Evolutionary conservation across 1,140 invertebrate genomes (phyloP).

Genomic region (Pseudomyrmex gracilis): DNA sequence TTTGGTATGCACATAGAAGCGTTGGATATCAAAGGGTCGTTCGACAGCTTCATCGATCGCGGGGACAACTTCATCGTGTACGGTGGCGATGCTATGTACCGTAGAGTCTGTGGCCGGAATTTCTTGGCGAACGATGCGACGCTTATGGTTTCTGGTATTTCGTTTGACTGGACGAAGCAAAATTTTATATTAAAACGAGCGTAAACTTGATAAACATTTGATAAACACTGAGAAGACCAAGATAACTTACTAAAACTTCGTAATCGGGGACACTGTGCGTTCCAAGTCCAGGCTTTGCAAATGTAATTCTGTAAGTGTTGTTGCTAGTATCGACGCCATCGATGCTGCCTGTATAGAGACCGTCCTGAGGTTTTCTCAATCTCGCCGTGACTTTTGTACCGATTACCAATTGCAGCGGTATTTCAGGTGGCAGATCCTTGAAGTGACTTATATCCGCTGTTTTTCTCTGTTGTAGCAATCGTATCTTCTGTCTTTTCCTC

Average conservation of each 20-base stretch:
- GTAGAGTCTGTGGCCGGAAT: conserved; percentile 90
- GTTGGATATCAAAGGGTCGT: conserved; percentile 87
- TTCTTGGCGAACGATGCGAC: conserved; percentile 94
- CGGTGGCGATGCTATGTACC: conserved; percentile 86
- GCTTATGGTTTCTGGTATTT: conserved; percentile 95
- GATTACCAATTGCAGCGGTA: conserved; percentile 97
- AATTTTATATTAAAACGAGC: conserved; percentile 38
- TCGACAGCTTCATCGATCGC: conserved; percentile 80
- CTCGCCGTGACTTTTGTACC: conserved; percentile 98
- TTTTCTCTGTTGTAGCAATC: conserved; percentile 97
- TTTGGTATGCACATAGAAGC: conserved; percentile 81
- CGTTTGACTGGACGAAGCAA: conserved; percentile 89
- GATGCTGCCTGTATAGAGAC: conserved; percentile 97
- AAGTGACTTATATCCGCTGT: conserved; percentile 91
- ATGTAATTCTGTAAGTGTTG: conserved; percentile 98
- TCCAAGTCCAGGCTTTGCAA: conserved; percentile 96
- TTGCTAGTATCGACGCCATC: conserved; percentile 99
- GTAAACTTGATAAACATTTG: background rate
- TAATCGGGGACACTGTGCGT: conserved; percentile 98
- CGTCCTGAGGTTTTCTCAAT: conserved; percentile 97
- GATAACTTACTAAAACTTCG: conserved; percentile 92
- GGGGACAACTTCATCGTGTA: conserved; percentile 86
- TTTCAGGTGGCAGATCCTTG: conserved; percentile 97
- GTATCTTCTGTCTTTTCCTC: conserved; percentile 95
- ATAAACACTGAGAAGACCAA: background rate